A percentile compares a stretch with the other conserved stretches of the same genome.
Evolutionary conservation across 2,113 vertebrate genomes (phyloP).

Genomic region (Aspiorhynchus laticeps): DNA sequence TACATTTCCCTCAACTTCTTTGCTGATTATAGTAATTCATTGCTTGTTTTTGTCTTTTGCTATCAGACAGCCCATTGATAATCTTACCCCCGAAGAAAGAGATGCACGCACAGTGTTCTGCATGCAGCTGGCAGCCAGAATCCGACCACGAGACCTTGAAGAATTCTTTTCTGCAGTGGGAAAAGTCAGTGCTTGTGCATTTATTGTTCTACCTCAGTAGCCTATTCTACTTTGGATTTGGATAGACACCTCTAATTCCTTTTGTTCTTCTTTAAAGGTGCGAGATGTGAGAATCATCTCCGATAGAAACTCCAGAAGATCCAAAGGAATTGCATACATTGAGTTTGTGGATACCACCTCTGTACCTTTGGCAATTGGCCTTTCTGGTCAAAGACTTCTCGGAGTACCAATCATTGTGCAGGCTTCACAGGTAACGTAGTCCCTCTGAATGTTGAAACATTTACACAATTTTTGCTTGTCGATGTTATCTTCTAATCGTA

Average conservation of each 20-base stretch:
- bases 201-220: not conserved
- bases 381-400: conserved; percentile 93
- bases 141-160: conserved; percentile 92
- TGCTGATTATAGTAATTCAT: not conserved
- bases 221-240: not conserved
- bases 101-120: conserved; percentile 96
- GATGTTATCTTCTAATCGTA: not conserved
- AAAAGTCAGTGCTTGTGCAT: conserved; percentile 76
- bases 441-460: not conserved
- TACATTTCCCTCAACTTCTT: not conserved
- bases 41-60: conserved; percentile 2
- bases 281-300: conserved; percentile 98
- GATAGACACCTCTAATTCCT: not conserved
- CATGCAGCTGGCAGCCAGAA: conserved; percentile 97
- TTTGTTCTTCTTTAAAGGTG: conserved; percentile 77
- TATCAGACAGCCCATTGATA: conserved; percentile 89
- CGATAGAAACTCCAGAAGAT: conserved; percentile 94
- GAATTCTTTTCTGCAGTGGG: conserved; percentile 98
- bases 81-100: conserved; percentile 93
- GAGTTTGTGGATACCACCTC: conserved; percentile 95
- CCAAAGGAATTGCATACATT: conserved; percentile 97
- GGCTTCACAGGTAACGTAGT: conserved; percentile 87
- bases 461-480: not conserved
- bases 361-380: conserved; percentile 94
- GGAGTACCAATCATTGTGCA: conserved; percentile 98